Evolutionary conservation across 2,113 vertebrate species (phyloP).

Genomic region (Gallinago paraguaiae): DNA sequence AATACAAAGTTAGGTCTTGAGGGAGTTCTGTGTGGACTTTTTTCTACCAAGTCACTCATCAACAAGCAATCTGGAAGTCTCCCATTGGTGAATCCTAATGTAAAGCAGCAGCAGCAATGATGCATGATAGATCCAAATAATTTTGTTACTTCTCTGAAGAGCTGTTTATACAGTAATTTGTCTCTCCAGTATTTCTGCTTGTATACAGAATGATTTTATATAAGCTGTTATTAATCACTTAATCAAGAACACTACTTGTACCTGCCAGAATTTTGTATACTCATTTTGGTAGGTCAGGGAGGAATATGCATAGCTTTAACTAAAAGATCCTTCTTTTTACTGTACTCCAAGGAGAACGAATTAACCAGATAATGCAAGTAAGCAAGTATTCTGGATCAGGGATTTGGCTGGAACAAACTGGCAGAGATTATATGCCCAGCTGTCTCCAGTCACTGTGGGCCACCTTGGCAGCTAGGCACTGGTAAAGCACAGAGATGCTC

Average conservation of each 20-base stretch:
- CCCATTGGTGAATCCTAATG: not conserved
- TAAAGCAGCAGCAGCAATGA: not conserved
- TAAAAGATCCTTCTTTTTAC: not conserved
- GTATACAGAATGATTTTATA: not conserved
- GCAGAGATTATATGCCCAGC: not conserved
- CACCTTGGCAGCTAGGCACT: not conserved
- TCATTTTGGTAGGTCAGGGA: fast-evolving
- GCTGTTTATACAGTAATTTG: not conserved
- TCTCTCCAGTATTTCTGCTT: not conserved
- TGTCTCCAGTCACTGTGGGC: not conserved
- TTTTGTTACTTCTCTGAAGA: not conserved
- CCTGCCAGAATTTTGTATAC: not conserved
- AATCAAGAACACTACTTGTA: not conserved
- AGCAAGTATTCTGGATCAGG: not conserved
- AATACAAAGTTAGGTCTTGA: not conserved
- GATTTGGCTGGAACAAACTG: not conserved
- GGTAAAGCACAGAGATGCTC: not conserved
- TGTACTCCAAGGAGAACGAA: not conserved
- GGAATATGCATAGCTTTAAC: not conserved
- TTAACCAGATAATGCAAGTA: not conserved
- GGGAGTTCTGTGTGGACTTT: not conserved
- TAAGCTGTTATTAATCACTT: not conserved
- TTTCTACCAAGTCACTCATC: not conserved
- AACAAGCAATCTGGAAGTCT: not conserved
- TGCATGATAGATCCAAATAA: not conserved